Evolutionary conservation across 1,140 invertebrate species (phyloP).

Genomic region (Oncopodura yosiiana): DNA sequence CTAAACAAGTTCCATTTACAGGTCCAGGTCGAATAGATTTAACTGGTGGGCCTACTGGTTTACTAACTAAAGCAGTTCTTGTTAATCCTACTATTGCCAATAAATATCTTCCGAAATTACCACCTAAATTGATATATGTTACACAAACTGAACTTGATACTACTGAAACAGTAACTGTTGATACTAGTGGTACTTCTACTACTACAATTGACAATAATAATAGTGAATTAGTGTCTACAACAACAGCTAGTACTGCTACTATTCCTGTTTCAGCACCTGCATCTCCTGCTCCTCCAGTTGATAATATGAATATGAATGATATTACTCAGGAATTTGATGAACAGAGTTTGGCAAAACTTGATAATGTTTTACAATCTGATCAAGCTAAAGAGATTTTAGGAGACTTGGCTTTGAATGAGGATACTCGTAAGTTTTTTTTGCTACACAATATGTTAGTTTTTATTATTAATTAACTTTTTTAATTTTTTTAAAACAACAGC

Average conservation of each 20-base stretch:
- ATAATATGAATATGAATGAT: slow-evolving; percentile 6
- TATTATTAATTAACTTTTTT: background rate
- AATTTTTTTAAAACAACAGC: background rate
- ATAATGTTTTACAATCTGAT: slow-evolving; percentile 25
- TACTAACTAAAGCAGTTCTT: too few species aligned
- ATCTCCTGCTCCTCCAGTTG: background rate
- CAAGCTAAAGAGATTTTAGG: slow-evolving; percentile 19
- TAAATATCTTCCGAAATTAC: too few species aligned
- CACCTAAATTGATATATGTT: too few species aligned
- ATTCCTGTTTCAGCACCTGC: background rate
- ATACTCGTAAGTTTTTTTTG: background rate
- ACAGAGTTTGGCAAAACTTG: slow-evolving; percentile 22
- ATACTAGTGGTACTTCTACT: slow-evolving; percentile 2
- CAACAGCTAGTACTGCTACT: background rate
- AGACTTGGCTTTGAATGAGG: background rate
- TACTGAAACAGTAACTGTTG: background rate
- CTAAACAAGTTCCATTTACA: too few species aligned
- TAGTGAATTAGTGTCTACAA: slow-evolving; percentile 1
- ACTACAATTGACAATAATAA: background rate
- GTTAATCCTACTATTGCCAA: too few species aligned
- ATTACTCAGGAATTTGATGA: slow-evolving; percentile 16
- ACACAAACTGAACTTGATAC: background rate
- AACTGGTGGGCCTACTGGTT: too few species aligned
- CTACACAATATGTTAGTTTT: background rate
- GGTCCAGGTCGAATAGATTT: too few species aligned